Evolutionary conservation across 1,140 invertebrate species (phyloP).

Genomic region (Drosophila azteca): DNA sequence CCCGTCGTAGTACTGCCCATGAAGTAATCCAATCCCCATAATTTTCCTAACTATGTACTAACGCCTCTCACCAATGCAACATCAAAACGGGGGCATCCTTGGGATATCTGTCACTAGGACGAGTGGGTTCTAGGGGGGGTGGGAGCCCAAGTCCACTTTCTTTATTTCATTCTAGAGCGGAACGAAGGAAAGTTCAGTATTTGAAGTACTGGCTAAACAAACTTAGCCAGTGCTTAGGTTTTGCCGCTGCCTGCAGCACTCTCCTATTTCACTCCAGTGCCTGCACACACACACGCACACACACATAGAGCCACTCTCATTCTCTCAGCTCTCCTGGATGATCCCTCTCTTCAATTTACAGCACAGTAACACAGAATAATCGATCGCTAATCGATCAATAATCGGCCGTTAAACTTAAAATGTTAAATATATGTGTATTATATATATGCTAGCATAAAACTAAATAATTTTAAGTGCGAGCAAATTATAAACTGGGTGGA

Average conservation of each 20-base stretch:
- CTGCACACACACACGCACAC: not conserved
- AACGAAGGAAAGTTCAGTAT: too few relatives aligned
- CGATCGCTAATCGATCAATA: slow-evolving; percentile 11
- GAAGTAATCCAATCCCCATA: too few relatives aligned
- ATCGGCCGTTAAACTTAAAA: slow-evolving; percentile 50
- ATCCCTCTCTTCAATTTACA: slow-evolving; percentile 34
- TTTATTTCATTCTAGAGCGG: too few relatives aligned
- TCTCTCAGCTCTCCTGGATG: slow-evolving; percentile 16
- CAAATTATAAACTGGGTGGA: slow-evolving; percentile 83
- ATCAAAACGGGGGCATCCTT: too few relatives aligned
- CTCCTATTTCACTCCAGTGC: not conserved
- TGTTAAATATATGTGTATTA: slow-evolving; percentile 64
- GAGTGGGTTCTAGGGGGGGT: too few relatives aligned
- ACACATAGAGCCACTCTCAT: not conserved
- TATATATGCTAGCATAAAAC: slow-evolving; percentile 63
- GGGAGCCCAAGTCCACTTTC: too few relatives aligned
- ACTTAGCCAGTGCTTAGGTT: slow-evolving; percentile 15
- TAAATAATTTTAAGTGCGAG: slow-evolving; percentile 75
- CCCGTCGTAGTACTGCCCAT: too few relatives aligned
- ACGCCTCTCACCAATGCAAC: too few relatives aligned
- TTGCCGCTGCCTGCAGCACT: slow-evolving; percentile 13
- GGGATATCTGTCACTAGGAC: too few relatives aligned
- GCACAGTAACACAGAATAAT: slow-evolving; percentile 28
- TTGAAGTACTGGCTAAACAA: not conserved
- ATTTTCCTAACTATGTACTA: too few relatives aligned